These are phyloP conservation scores for Idris sp. DNA, from an alignment of 1,140 invertebrate species.

Conservation along the genomic window DNA sequence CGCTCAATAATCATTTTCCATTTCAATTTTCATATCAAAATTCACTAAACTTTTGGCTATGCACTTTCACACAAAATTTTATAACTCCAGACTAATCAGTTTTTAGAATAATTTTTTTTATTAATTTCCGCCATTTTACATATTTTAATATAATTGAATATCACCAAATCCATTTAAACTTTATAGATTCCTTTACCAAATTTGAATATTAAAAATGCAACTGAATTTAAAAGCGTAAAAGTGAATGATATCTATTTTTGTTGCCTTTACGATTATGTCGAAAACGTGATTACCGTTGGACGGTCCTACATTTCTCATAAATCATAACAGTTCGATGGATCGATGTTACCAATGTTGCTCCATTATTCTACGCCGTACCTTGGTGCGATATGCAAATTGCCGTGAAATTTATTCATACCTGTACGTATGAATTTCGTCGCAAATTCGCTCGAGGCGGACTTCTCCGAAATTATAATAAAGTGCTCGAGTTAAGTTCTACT, in stretches of 20 bases:
- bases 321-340: conserved; percentile 62
- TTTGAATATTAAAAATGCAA: neutral
- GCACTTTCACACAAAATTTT: too few species aligned
- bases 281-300: conserved; percentile 53
- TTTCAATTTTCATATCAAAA: too few species aligned
- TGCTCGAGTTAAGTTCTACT: conserved; percentile 58
- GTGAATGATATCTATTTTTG: too few species aligned
- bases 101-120: too few species aligned
- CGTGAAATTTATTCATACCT: conserved; percentile 74
- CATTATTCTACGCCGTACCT: conserved; percentile 57
- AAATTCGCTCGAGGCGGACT: conserved; percentile 61
- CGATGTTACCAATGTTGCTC: conserved; percentile 57
- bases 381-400: conserved; percentile 72
- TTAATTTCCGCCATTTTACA: too few species aligned
- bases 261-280: neutral
- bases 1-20: too few species aligned
- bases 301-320: conserved; percentile 52
- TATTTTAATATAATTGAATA: too few species aligned
- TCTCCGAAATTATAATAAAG: conserved; percentile 68
- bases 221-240: too few species aligned
- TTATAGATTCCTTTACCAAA: too few species aligned
- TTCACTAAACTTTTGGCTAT: too few species aligned
- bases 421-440: conserved; percentile 63
- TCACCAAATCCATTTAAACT: too few species aligned
- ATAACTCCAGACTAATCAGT: too few species aligned